Evolutionary conservation across 1,140 invertebrate genomes (phyloP).

Genomic region (Chionoecetes opilio): DNA sequence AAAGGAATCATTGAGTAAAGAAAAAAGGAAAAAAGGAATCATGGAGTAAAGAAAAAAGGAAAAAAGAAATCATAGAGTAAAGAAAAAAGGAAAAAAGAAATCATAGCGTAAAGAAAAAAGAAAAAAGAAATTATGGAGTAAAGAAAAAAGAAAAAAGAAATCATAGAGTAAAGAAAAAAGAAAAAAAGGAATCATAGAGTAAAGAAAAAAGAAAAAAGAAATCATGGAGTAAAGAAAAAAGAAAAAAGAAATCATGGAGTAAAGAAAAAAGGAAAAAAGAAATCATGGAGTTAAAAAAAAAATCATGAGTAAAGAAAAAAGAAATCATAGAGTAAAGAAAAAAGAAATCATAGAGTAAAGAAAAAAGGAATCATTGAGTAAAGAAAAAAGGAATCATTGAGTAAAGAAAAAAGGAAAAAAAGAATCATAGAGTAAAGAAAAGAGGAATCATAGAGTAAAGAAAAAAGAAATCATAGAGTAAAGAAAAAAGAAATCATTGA

Average conservation of each 20-base stretch:
- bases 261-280: neutral
- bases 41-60: conserved; percentile 21
- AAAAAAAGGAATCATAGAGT: neutral
- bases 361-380: too few relatives aligned
- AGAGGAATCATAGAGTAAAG: too few relatives aligned
- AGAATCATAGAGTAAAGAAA: too few relatives aligned
- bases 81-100: neutral
- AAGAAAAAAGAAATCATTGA: too few relatives aligned
- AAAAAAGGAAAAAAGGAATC: neutral
- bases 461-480: too few relatives aligned
- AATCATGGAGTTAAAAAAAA: too few relatives aligned
- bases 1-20: neutral
- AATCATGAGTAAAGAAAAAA: too few relatives aligned
- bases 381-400: too few relatives aligned
- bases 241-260: too few relatives aligned
- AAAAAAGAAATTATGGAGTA: neutral
- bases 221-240: neutral
- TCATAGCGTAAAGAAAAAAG: neutral
- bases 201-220: neutral
- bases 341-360: too few relatives aligned
- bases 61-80: neutral
- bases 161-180: neutral
- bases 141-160: neutral
- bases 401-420: too few relatives aligned
- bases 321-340: too few relatives aligned